phyloP scores from a whole-genome alignment of 2,113 vertebrate species.

The Aspiorhynchus laticeps region DNA sequence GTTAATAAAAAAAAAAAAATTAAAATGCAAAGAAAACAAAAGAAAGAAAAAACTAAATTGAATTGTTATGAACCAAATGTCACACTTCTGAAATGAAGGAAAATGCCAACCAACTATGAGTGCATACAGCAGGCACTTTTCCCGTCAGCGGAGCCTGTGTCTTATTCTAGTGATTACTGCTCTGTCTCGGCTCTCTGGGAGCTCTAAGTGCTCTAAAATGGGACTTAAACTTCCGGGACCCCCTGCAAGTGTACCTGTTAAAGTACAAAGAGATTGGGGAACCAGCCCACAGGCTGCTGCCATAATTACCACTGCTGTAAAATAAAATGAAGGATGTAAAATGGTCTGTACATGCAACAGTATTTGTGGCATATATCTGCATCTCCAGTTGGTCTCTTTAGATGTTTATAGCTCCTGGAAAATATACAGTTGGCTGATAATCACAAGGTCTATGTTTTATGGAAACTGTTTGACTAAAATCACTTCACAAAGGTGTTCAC shows the following conservation, averaged over 20 bases:
- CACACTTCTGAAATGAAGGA: constrained; percentile 56
- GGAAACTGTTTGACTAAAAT: constrained; percentile 35
- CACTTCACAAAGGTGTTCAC: background rate
- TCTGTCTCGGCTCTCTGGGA: constrained; percentile 37
- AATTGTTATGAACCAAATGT: constrained; percentile 69
- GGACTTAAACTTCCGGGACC: constrained; percentile 58
- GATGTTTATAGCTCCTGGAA: constrained; percentile 64
- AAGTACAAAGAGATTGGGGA: constrained; percentile 75
- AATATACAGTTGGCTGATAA: constrained; percentile 63
- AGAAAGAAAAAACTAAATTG: constrained; percentile 48
- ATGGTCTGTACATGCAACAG: constrained; percentile 47
- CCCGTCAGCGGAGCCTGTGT: constrained; percentile 53
- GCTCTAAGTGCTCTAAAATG: constrained; percentile 61
- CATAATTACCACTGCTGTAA: constrained; percentile 66
- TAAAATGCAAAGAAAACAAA: constrained; percentile 50
- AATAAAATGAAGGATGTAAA: constrained; percentile 54
- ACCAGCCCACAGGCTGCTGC: constrained; percentile 59
- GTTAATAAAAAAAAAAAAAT: background rate
- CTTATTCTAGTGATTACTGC: constrained; percentile 62
- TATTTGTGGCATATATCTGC: constrained; percentile 57
- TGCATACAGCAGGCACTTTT: constrained; percentile 64
- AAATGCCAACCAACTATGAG: constrained; percentile 69
- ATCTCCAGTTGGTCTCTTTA: constrained; percentile 59
- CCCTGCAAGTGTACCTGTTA: constrained; percentile 69
- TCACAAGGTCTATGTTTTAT: constrained; percentile 47